Base-by-base conservation (phyloP, 2,888 invertebrate species). In the Hedychridium roseum region DNA sequence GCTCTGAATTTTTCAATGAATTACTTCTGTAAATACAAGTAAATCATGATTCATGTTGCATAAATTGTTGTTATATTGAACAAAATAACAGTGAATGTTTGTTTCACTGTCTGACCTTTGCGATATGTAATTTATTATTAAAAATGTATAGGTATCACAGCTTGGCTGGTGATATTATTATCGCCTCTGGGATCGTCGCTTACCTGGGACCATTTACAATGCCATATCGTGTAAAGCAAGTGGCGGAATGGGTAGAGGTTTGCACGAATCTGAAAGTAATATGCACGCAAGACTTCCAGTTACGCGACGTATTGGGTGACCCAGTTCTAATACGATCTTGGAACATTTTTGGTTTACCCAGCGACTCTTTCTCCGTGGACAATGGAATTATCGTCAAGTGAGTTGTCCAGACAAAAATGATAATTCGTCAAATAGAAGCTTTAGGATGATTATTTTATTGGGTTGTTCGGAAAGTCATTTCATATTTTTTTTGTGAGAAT, bases 301-400 rank as follows among this genome's bases (percentile, higher is more conserved):
- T 97, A 52, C 89, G 89, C 39, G 85, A 84, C 36, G 85, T 90
- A 2, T 82, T 97, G 9, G 96, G 96, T 0, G 92, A 96, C 65
- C 87, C 93, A 0, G 92, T 96, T 9, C 86, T 89, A 55, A 92
- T 95, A 44, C 87, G 94, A 69, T 88, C 90, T 52, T 96, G 95
- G 95, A 92, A 91, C 73, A 93, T 96, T 54, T 90, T 87, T 63
- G 95, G 95, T 0, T 78, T 96, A 48, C 96, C 96, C 0, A 88
- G 88, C 1, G 96, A 96, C 72, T 85, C 88, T 48, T 96, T 94
- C 79, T 94, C 94, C 50, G 83, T 93, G 27, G 94, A 96, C 74
- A 96, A 94, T 73, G 95, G 91, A 41, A 94, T 96, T 58, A 94
- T 97, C 60, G 89, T 95, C 54, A 88, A 88, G 88, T 94, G 83